Evolutionary conservation across 2,888 invertebrate genomes (phyloP).

Genomic region (Danaus chrysippus): DNA sequence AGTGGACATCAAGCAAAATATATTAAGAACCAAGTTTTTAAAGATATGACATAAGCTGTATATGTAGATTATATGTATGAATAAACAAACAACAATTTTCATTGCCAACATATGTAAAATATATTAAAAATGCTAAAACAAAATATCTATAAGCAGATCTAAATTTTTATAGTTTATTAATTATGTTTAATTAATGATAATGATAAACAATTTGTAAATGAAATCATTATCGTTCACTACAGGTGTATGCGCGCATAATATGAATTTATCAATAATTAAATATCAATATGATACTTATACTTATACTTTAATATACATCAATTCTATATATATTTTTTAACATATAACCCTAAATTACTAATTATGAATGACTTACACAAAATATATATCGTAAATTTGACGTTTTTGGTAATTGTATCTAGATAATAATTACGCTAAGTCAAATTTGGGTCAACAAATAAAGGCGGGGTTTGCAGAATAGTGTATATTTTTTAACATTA

Average conservation of each 20-base stretch:
- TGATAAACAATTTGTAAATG: constrained; percentile 4
- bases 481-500: constrained; percentile 55
- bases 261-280: constrained; percentile 36
- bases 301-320: no score
- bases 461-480: constrained; percentile 72
- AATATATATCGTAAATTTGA: not conserved
- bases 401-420: constrained; percentile 14
- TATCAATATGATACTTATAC: constrained; percentile 17
- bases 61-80: no score
- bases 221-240: not conserved
- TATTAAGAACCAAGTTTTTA: no score
- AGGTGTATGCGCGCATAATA: constrained; percentile 6
- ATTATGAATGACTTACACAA: constrained; percentile 1
- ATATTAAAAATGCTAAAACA: no score
- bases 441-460: constrained; percentile 71
- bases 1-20: no score
- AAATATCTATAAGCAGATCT: no score
- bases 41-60: no score
- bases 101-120: no score
- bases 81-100: no score
- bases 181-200: not conserved
- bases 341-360: not conserved
- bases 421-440: constrained; percentile 54
- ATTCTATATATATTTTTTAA: no score
- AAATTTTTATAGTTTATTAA: not conserved